Percentiles rank a stretch among this genome's conserved stretches.
Evolutionary conservation across 1,140 invertebrate genomes (phyloP).

Genomic region (Bombus pyrosoma): DNA sequence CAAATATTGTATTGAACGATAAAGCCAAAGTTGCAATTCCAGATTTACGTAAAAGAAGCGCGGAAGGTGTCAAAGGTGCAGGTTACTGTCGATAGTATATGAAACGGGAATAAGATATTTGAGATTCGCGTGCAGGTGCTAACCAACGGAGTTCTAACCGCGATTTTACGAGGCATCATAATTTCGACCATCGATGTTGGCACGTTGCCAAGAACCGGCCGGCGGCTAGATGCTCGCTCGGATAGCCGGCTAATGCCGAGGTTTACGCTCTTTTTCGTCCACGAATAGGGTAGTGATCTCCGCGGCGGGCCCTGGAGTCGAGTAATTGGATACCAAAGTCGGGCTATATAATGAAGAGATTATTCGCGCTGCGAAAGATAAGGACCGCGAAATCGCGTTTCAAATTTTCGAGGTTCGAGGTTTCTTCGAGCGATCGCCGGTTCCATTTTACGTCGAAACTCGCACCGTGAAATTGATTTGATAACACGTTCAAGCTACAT

Average conservation of each 20-base stretch:
- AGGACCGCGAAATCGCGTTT: conserved; percentile 1
- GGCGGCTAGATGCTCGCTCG: conserved; percentile 54
- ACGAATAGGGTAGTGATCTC: conserved; percentile 56
- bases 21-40: not conserved
- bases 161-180: conserved; percentile 51
- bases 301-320: conserved; percentile 15
- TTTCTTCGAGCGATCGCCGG: not conserved
- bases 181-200: conserved; percentile 54
- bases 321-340: conserved; percentile 56
- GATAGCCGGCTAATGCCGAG: conserved; percentile 64
- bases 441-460: not conserved
- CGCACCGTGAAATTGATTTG: conserved; percentile 19
- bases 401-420: not conserved
- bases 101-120: not conserved
- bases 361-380: conserved; percentile 27
- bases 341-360: conserved; percentile 56
- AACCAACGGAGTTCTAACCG: conserved; percentile 45
- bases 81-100: not conserved
- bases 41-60: not conserved
- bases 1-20: no score
- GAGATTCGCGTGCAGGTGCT: not conserved
- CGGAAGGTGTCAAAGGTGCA: not conserved
- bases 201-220: conserved; percentile 62
- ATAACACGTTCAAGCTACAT: not conserved
- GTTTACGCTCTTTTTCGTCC: conserved; percentile 61